phyloP scores from a whole-genome alignment of 2,888 invertebrate species.

The Cheilosia soror region DNA sequence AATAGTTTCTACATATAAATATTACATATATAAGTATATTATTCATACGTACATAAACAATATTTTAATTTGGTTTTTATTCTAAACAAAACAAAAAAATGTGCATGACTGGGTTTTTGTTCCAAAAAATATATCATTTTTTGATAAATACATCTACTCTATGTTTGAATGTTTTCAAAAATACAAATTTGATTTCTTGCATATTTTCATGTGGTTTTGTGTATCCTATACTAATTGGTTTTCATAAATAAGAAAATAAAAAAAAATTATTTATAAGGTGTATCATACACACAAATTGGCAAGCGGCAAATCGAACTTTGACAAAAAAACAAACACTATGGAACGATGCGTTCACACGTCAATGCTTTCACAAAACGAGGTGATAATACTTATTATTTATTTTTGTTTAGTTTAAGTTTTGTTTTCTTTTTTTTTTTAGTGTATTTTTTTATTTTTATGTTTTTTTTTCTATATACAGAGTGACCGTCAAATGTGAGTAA shows the following conservation, averaged over 20 bases:
- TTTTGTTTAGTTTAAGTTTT: slow-evolving; percentile 56
- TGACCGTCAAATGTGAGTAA: too few species aligned
- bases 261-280: slow-evolving; percentile 45
- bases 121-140: slow-evolving; percentile 64
- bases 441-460: slow-evolving; percentile 4
- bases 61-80: slow-evolving; percentile 32
- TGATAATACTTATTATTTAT: slow-evolving; percentile 62
- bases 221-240: slow-evolving; percentile 57
- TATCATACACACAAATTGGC: slow-evolving; percentile 69
- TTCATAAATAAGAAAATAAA: slow-evolving; percentile 29
- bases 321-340: slow-evolving; percentile 47
- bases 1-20: slow-evolving; percentile 53
- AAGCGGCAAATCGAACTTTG: slow-evolving; percentile 55
- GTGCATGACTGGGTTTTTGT: slow-evolving; percentile 69
- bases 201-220: slow-evolving; percentile 74
- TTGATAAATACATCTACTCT: slow-evolving; percentile 24
- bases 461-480: slow-evolving; percentile 37
- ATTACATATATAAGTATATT: too few species aligned
- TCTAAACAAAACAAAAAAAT: slow-evolving; percentile 30
- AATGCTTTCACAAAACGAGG: slow-evolving; percentile 74
- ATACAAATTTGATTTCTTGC: slow-evolving; percentile 40
- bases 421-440: slow-evolving; percentile 24
- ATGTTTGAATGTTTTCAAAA: slow-evolving; percentile 48
- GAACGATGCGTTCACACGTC: slow-evolving; percentile 55
- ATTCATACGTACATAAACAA: slow-evolving; percentile 36